Base-by-base conservation (phyloP, 2,888 invertebrate genomes). In the Liopterus haemorrhoidalis region DNA sequence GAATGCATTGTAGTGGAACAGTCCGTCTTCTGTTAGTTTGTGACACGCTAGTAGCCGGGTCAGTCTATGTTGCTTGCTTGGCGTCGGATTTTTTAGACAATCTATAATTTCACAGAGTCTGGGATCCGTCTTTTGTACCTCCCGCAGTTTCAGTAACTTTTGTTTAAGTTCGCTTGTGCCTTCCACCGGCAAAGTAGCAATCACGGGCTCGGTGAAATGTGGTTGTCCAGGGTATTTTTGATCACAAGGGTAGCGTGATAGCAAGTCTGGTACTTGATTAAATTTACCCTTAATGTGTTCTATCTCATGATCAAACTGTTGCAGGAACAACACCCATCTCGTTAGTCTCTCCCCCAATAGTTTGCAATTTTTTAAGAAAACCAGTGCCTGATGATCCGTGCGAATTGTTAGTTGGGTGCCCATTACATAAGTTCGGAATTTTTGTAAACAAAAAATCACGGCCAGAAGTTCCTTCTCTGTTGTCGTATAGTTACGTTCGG, bases 401-500 rank as follows among this genome's bases (percentile, higher is more conserved):
- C 41, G 28, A 5, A 49, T 28, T 2, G 19, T 36, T 19, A 37
- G 8, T 8, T 12, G 14, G 12, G 5, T 24, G 8, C 46, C 46
- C 14, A 41, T 18, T 9, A 49, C 24, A 24, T 31, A 31, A 2
- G 22, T 31, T 28, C 38, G 6, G 9, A 36, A 46, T 25, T 31
- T 36, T 2, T 41, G 19, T n/a, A 45, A 30, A 27, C 36, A 28
- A 36, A 8, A 16, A 12, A 35, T 35, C 4, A 27, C 8, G n/a
- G 28, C 28, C 14, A 46, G 36, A n/a, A 41, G 18, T 35, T 48
- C 41, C 19, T 44, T 36, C 22, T 46, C 46, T 11, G 15, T 36
- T 2, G n/a, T 52, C 0, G 51, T 56, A 48, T 58, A 59, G 3
- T 39, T 50, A 2, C 27, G 4, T 39, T 59, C 55, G 0, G 55